These are phyloP conservation scores for Brienomyrus brachyistius DNA, from an alignment of 2,113 vertebrate species.

Conservation along the genomic window DNA sequence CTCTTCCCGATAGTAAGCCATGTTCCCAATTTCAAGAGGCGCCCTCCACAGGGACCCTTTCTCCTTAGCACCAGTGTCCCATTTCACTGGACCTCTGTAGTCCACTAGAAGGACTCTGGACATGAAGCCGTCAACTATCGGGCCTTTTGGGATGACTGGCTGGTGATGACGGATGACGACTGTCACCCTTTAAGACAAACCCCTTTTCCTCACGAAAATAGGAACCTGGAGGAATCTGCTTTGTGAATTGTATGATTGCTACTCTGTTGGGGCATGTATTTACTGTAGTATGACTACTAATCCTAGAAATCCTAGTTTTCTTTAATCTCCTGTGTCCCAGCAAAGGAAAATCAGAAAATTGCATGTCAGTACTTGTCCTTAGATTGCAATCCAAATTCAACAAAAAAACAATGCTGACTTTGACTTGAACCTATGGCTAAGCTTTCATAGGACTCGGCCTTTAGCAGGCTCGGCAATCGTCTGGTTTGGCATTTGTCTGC, in stretches of 20 bases:
- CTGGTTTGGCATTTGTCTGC: neutral
- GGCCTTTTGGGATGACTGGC: neutral
- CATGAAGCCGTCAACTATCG: conserved; percentile 23
- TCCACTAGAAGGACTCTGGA: neutral
- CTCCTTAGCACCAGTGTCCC: neutral
- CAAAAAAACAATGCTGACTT: neutral
- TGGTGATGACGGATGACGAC: neutral
- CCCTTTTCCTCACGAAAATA: neutral
- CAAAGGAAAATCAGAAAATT: neutral
- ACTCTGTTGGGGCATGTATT: neutral
- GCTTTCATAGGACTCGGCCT: neutral
- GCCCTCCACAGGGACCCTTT: no score
- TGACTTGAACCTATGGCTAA: neutral
- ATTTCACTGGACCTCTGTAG: neutral
- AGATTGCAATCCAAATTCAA: neutral
- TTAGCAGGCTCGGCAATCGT: neutral
- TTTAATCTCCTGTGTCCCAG: neutral
- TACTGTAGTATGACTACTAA: neutral
- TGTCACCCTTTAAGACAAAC: neutral
- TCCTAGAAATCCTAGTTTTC: neutral
- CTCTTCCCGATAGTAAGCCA: neutral
- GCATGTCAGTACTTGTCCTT: neutral
- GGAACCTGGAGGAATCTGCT: neutral
- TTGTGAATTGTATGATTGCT: neutral
- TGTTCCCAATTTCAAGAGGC: neutral